Evolutionary conservation across 2,113 vertebrate species (phyloP).

Genomic region (Notechis scutatus): DNA sequence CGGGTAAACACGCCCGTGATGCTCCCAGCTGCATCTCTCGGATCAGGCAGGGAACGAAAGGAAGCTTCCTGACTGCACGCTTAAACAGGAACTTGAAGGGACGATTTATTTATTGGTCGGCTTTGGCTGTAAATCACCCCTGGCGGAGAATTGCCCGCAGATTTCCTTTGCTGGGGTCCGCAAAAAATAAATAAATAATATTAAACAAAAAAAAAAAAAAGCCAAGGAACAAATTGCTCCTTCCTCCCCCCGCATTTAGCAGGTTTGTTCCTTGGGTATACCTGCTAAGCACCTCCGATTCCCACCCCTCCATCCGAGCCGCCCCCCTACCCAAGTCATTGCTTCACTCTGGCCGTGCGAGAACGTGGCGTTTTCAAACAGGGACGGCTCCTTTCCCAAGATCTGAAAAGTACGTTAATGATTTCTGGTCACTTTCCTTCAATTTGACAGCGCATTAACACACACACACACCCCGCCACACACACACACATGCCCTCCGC

Average conservation of each 20-base stretch:
- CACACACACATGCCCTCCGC: fast-evolving
- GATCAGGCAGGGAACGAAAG: not conserved
- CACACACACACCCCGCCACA: not conserved
- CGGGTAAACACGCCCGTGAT: not conserved
- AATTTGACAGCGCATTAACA: not conserved
- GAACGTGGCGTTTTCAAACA: not conserved
- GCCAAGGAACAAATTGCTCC: not conserved
- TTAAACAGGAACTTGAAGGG: not conserved
- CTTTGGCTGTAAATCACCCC: not conserved
- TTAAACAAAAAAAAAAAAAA: too few species aligned
- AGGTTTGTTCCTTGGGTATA: not conserved
- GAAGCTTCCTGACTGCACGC: not conserved
- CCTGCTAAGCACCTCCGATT: not conserved
- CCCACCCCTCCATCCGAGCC: not conserved
- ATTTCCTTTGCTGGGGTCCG: not conserved
- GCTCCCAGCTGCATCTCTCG: not conserved
- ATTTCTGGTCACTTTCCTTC: not conserved
- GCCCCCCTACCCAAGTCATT: not conserved
- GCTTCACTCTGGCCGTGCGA: not conserved
- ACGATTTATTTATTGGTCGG: not conserved
- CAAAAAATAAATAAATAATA: not conserved
- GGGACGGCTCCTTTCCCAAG: not conserved
- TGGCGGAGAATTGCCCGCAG: not conserved
- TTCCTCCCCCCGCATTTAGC: not conserved
- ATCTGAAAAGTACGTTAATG: not conserved